A percentile compares a stretch with the other conserved stretches of the same genome.
These are phyloP conservation scores for Hyposoter dolosus DNA, from an alignment of 2,888 invertebrate genomes.

Conservation along the genomic window DNA sequence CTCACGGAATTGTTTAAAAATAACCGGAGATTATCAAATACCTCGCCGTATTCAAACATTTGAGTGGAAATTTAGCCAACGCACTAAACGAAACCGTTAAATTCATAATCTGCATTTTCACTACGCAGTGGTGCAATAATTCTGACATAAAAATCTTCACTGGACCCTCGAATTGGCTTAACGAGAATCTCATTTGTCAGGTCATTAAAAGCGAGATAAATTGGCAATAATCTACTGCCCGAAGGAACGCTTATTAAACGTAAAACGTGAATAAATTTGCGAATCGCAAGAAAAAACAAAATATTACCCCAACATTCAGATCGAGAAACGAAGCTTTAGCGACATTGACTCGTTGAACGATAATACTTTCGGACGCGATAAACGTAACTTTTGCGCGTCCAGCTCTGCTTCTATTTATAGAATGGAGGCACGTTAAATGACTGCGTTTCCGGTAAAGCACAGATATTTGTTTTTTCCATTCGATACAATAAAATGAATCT, in stretches of 20 bases:
- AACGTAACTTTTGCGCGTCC: constrained; percentile 23
- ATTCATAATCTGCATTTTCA: not conserved
- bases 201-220: not conserved
- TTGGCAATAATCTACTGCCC: constrained; percentile 10
- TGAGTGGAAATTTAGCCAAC: not conserved
- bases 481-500: constrained; percentile 50
- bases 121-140: not conserved
- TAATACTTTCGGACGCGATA: constrained; percentile 17
- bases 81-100: not conserved
- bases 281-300: constrained; percentile 19
- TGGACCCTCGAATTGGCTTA: constrained; percentile 1
- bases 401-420: constrained; percentile 38
- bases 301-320: not conserved
- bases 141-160: constrained; percentile 4
- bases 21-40: not conserved
- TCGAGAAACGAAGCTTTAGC: constrained; percentile 4
- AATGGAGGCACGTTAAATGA: constrained; percentile 18
- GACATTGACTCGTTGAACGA: constrained; percentile 12
- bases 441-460: constrained; percentile 1
- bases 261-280: constrained; percentile 13
- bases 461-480: constrained; percentile 2
- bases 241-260: not conserved
- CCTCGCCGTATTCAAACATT: not conserved
- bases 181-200: constrained; percentile 20
- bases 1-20: not conserved